Base-by-base conservation (phyloP, 2,113 vertebrate genomes). In the Hippopotamus amphibius region DNA sequence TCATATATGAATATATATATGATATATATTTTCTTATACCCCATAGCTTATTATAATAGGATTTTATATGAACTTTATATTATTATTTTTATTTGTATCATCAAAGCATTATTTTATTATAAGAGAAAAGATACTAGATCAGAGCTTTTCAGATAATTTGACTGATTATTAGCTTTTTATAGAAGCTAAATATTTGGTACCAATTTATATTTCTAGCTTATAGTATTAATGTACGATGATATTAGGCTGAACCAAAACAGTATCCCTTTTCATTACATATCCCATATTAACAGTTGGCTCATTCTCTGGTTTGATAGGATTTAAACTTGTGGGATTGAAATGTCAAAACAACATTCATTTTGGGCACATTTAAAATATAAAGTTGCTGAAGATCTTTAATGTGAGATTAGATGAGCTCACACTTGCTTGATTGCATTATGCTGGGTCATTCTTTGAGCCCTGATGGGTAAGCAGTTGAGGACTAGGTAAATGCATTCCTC, bases 111-210 rank as follows among this genome's bases (percentile, higher is more conserved):
- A 22, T 55, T 86, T 76, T 69, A 88, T 81, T 69, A 26, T 1
- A 79, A 92, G 84, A 93, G 76, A 55, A 92, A 88, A 95, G 76
- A 48, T 43, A 65, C 57, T 66, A 48, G 21, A 48, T 71, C 50
- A 87, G n/a, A 93, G 11, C 43, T 95, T 87, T 97, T 95, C 30
- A 93, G 63, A 50, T 71, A 95, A 96, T 91, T 88, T 96, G 15
- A 79, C 8, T 37, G 9, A 80, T 41, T 71, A 57, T 96, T 89
- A 93, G 46, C 65, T 89, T 97, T 96, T 88, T 41, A 76, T 46
- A 71, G 72, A 95, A 76, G 63, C 46, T 79, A 92, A 77, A 77
- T 93, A 93, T 86, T 50, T 72, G 5, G n/a, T 55, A 76, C 72
- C 66, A 76, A 89, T 89, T 94, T 87, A 43, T 93, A 28, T 81